phyloP scores from a whole-genome alignment of 2,113 vertebrate species.

The Silurus glanis region DNA sequence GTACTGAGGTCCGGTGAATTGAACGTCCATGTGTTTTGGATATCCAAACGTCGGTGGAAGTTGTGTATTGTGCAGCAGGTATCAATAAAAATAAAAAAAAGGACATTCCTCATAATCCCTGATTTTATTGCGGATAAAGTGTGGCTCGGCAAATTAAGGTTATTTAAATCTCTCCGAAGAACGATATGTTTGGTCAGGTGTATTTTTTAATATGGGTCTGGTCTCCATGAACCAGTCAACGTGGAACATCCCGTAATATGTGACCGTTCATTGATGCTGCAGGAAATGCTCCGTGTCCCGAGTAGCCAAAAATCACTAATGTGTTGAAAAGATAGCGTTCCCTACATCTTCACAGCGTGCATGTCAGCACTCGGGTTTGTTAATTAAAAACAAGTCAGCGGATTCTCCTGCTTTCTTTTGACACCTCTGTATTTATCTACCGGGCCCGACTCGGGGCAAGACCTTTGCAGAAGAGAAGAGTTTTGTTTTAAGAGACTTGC shows the following conservation, averaged over 20 bases:
- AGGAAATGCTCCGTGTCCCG: not conserved
- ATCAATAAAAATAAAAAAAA: not conserved
- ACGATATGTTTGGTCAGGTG: not conserved
- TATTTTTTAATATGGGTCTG: not conserved
- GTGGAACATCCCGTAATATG: not conserved
- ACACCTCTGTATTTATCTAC: slow-evolving; percentile 69
- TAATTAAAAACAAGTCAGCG: slow-evolving; percentile 63
- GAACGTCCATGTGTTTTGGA: not conserved
- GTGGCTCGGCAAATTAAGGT: not conserved
- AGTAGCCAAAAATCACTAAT: slow-evolving; percentile 22
- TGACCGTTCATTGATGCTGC: slow-evolving; percentile 1
- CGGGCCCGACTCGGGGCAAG: slow-evolving; percentile 59
- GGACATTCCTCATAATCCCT: not conserved
- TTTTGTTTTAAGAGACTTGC: slow-evolving; percentile 66
- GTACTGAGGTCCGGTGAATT: not conserved
- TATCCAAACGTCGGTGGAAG: not conserved
- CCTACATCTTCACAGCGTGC: slow-evolving; percentile 28
- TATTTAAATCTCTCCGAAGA: not conserved
- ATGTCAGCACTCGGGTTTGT: slow-evolving; percentile 49
- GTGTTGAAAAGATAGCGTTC: slow-evolving; percentile 30
- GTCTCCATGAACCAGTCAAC: not conserved
- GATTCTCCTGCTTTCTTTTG: slow-evolving; percentile 61
- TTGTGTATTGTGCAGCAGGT: not conserved
- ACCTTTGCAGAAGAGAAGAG: slow-evolving; percentile 60
- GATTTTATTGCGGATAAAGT: not conserved